A percentile compares a stretch with the other conserved stretches of the same genome.
These are phyloP conservation scores for Diarsia mendica DNA, from an alignment of 2,888 invertebrate genomes.

Conservation along the genomic window DNA sequence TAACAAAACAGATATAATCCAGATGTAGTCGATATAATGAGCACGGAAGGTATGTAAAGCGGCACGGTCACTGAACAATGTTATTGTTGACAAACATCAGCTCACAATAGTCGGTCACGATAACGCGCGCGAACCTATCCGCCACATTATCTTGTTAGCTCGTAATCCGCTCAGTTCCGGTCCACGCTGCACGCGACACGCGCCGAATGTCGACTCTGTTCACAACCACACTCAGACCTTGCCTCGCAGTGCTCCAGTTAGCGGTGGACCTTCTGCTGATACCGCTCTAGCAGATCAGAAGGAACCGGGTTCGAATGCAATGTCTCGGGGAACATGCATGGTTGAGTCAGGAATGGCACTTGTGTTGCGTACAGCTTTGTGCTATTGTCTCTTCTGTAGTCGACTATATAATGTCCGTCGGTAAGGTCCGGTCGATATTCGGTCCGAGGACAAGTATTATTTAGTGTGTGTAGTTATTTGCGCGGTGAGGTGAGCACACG, in stretches of 20 bases:
- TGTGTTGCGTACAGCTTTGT: not conserved
- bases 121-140: not conserved
- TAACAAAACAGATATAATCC: not conserved
- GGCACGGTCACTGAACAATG: constrained; percentile 19
- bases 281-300: too few species aligned
- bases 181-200: not conserved
- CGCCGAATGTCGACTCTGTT: not conserved
- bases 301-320: not conserved
- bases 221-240: not conserved
- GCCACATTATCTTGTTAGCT: constrained; percentile 49
- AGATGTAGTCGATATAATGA: constrained; percentile 5
- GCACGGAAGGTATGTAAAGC: not conserved
- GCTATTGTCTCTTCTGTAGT: not conserved
- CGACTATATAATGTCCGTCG: not conserved
- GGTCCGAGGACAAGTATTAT: not conserved
- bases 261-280: constrained; percentile 6
- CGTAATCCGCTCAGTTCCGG: constrained; percentile 42
- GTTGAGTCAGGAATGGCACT: constrained; percentile 7
- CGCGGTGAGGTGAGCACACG: not conserved
- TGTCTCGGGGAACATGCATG: not conserved
- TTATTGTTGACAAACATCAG: constrained; percentile 41
- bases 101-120: constrained; percentile 1
- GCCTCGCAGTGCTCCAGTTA: not conserved
- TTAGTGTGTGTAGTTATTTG: not conserved
- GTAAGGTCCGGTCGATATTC: too few species aligned